A percentile compares a stretch with the other conserved stretches of the same genome.
These are phyloP conservation scores for Pitta sordida DNA, from an alignment of 2,113 vertebrate genomes.

Conservation along the genomic window DNA sequence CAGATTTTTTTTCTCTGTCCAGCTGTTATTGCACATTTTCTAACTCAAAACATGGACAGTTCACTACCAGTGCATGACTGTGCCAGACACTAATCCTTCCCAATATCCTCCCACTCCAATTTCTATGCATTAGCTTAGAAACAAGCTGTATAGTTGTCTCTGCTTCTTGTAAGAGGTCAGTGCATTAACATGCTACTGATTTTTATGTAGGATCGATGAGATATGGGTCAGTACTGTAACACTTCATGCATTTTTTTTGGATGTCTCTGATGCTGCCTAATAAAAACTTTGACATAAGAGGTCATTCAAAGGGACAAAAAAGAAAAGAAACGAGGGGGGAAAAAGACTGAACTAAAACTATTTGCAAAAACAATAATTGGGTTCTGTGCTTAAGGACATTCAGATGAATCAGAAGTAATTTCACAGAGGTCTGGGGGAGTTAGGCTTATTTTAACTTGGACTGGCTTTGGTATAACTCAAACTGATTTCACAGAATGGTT, in stretches of 20 bases:
- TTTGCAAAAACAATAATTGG: neutral
- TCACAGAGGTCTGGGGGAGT: neutral
- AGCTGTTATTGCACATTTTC: neutral
- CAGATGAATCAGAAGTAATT: neutral
- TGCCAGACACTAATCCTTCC: neutral
- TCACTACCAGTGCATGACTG: neutral
- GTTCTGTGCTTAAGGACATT: neutral
- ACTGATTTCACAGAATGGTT: neutral
- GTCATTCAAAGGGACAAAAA: neutral
- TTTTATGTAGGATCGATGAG: neutral
- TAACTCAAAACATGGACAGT: neutral
- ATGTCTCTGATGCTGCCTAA: neutral
- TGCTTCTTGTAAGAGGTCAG: neutral
- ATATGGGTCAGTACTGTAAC: neutral
- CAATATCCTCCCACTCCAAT: neutral
- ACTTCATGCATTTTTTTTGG: neutral
- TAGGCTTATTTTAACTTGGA: neutral
- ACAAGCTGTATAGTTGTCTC: neutral
- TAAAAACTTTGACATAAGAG: neutral
- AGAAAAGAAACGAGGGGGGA: accelerated
- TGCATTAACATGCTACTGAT: neutral
- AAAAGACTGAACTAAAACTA: neutral
- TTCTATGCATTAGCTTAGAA: neutral
- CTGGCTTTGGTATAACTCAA: neutral
- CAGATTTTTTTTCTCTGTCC: neutral